phyloP scores from a whole-genome alignment of 2,113 vertebrate genomes.

The Syngnathus typhle region DNA sequence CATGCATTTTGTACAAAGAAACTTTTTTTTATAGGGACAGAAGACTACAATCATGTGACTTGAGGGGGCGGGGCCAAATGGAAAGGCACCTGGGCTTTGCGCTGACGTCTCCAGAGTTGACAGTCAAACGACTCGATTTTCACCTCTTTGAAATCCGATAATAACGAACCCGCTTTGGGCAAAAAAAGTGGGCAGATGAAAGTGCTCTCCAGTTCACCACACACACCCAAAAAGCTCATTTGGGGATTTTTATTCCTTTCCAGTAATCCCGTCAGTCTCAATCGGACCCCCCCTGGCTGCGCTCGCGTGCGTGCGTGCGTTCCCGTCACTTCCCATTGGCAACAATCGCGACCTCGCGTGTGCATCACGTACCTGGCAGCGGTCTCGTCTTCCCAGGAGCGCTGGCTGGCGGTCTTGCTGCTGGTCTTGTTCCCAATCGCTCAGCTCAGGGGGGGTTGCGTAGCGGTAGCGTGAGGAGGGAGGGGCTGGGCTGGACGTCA shows the following conservation, averaged over 20 bases:
- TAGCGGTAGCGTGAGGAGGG: conserved; percentile 15
- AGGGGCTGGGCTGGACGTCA: neutral
- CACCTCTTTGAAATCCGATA: neutral
- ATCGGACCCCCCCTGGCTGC: conserved; percentile 41
- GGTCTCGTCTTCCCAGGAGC: conserved; percentile 25
- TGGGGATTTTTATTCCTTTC: conserved; percentile 4
- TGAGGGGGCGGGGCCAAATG: neutral
- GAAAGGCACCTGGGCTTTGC: neutral
- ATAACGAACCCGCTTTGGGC: neutral
- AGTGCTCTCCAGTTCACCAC: neutral
- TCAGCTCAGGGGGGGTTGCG: neutral
- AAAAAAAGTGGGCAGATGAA: neutral
- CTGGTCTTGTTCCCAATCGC: conserved; percentile 55
- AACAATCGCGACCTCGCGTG: neutral
- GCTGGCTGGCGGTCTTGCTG: neutral
- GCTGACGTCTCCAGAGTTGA: neutral
- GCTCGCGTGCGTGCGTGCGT: neutral
- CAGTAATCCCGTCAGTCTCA: conserved; percentile 8
- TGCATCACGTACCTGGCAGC: conserved; percentile 58
- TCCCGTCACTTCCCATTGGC: neutral
- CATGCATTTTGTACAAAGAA: neutral
- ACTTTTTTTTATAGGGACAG: neutral
- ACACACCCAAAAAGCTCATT: neutral
- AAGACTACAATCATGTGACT: neutral
- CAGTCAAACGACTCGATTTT: neutral